Percentiles rank a stretch among this genome's conserved stretches.
phyloP scores from a whole-genome alignment of 2,113 vertebrate genomes.

The Chauna torquata region DNA sequence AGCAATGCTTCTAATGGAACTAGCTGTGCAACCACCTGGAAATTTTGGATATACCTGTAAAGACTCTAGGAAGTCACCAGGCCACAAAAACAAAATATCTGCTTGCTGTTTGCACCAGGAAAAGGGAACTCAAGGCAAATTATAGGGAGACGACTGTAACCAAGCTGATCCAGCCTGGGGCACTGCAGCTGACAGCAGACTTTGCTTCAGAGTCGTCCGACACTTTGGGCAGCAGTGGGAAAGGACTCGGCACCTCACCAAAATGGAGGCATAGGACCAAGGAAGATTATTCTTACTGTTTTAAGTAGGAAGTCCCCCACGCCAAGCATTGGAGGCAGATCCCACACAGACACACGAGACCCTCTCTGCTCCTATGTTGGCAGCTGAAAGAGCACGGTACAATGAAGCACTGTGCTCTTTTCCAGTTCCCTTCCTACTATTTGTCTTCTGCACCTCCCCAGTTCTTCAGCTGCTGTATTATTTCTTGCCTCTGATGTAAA shows the following conservation, averaged over 20 bases:
- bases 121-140: not conserved
- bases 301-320: not conserved
- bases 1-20: not conserved
- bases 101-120: fast-evolving
- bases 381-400: no score
- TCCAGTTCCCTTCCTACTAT: not conserved
- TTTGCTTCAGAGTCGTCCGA: not conserved
- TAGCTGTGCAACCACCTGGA: not conserved
- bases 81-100: not conserved
- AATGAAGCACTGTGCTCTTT: not conserved
- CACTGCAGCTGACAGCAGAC: not conserved
- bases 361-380: no score
- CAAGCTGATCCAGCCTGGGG: not conserved
- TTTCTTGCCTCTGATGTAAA: not conserved
- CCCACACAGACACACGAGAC: not conserved
- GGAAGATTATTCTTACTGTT: not conserved
- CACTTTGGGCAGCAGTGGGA: fast-evolving
- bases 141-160: not conserved
- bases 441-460: not conserved
- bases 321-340: not conserved
- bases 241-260: not conserved
- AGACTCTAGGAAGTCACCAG: not conserved
- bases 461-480: not conserved
- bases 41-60: not conserved
- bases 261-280: not conserved